These are phyloP conservation scores for Crotalus tigris DNA, from an alignment of 2,113 vertebrate genomes.

Conservation along the genomic window DNA sequence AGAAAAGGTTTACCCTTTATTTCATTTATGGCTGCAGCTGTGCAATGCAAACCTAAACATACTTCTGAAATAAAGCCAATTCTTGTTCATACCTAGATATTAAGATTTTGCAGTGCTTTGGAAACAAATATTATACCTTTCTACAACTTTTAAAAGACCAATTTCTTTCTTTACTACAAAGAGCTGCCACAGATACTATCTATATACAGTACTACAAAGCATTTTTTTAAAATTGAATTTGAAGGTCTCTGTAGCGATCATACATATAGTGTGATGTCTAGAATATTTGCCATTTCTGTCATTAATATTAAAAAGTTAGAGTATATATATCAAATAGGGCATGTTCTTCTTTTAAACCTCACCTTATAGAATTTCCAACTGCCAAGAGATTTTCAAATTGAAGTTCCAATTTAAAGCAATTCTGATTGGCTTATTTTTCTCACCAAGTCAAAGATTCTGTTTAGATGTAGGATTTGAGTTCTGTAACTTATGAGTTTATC, in stretches of 20 bases:
- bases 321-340: neutral
- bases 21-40: neutral
- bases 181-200: neutral
- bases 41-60: neutral
- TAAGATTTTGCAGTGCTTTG: neutral
- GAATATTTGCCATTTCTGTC: neutral
- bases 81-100: neutral
- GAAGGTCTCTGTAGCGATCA: neutral
- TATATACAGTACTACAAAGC: neutral
- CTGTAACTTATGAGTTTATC: neutral
- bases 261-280: neutral
- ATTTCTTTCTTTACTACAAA: neutral
- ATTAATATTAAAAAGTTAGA: neutral
- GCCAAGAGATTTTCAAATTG: constrained; percentile 10
- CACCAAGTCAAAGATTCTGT: neutral
- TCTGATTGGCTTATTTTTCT: neutral
- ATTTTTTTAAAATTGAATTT: neutral
- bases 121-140: neutral
- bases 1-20: neutral
- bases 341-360: neutral
- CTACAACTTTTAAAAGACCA: neutral
- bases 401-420: neutral
- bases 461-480: neutral
- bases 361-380: constrained; percentile 10
- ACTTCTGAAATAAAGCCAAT: neutral